Evolutionary conservation across 2,797 vertebrate genomes (phyloP).

Genomic region (Capromys pilorides): DNA sequence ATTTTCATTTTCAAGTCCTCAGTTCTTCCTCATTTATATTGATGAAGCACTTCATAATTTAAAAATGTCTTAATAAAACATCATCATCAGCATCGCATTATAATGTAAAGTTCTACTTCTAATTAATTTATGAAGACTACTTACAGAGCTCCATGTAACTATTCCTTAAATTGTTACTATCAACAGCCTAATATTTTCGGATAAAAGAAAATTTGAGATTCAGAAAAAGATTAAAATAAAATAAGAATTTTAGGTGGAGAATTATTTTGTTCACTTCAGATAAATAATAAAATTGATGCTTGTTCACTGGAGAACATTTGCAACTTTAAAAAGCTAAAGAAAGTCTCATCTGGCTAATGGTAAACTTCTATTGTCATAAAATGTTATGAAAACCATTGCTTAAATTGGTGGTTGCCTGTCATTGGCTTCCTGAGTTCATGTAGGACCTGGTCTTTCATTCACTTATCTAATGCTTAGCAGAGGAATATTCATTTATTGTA

Average conservation of each 20-base stretch:
- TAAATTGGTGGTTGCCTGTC: neutral
- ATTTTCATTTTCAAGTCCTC: neutral
- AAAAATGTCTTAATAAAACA: neutral
- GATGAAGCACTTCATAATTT: neutral
- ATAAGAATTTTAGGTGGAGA: neutral
- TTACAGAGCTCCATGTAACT: neutral
- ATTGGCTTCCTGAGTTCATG: neutral
- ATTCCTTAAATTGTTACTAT: neutral
- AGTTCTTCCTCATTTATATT: neutral
- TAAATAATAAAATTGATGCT: neutral
- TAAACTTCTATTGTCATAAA: neutral
- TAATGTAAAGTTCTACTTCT: neutral
- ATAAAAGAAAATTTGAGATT: neutral
- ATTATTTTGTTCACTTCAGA: neutral
- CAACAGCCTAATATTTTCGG: neutral
- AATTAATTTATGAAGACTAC: neutral
- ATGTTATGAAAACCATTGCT: neutral
- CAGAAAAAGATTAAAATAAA: neutral
- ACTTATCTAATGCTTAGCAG: neutral
- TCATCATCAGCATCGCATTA: neutral
- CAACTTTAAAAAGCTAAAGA: neutral
- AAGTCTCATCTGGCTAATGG: neutral
- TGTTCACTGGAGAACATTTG: neutral
- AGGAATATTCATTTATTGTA: conserved; percentile 8
- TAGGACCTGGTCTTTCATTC: neutral